Evolutionary conservation across 1,140 invertebrate species (phyloP), one percentile per base, ranked within the genome.

Genomic region (Globodera rostochiensis): DNA sequence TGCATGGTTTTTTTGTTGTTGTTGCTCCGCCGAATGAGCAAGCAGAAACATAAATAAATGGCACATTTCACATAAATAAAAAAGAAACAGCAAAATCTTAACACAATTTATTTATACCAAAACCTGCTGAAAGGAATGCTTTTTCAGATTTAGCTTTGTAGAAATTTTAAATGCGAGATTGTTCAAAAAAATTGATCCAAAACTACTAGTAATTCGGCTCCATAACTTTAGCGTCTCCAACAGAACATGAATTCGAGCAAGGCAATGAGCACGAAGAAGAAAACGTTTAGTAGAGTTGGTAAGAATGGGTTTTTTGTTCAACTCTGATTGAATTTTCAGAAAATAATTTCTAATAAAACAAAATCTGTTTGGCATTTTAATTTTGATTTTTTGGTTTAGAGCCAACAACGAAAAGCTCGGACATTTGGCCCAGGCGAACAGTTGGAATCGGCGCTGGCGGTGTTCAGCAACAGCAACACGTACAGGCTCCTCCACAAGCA

Each of bases 221-320:
- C 60, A 71, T 45, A 71, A 11, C 64, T 86, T 78, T 15, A 85
- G 84, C 84, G 84, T 60, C 76, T 86, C 6, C 84, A 85, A 86
- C 84, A 85, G 73, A 85, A 85, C 71, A 84, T 85, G 47, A 85
- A 85, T 45, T 85, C 84, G 57, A 86, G 84, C 50, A 85, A 85
- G 74, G 84, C 84, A 21, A 60, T 85, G 53, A 86, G 81, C 47
- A 76, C 85, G 49, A 64, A 64, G 57, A 64, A 64, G 57, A 64
- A 64, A 64, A 64, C 57, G 15, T 64, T 64, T 15, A 64, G 19
- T 19, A 13, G 57, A 64, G 19, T 64, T 64, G 57, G 57, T 64
- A 2, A 6, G 57, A 15, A 15, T 19, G 11, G 1, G 36, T 36
- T 36, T 0, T 36, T 19, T 19, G 11, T 64, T 64, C 6, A 15